Percentiles rank a stretch among this genome's conserved stretches.
phyloP scores from a whole-genome alignment of 2,113 vertebrate species.

The Recurvirostra avosetta region DNA sequence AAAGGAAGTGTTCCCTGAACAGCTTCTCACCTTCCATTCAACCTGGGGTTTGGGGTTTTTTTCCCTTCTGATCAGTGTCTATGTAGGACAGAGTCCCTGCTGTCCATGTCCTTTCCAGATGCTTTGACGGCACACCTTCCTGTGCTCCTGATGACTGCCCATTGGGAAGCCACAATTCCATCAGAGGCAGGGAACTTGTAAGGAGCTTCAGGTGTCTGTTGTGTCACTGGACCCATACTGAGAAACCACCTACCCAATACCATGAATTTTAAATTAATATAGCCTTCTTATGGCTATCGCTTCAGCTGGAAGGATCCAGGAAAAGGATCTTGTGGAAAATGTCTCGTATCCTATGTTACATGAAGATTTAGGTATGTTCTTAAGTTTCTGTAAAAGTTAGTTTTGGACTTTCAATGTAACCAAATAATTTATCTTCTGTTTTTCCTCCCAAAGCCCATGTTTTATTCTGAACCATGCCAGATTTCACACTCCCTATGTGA shows the following conservation, averaged over 20 bases:
- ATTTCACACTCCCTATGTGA: neutral
- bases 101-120: neutral
- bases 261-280: neutral
- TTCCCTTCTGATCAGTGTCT: neutral
- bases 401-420: neutral
- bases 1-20: neutral
- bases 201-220: rapidly evolving
- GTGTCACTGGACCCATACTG: neutral
- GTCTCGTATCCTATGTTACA: neutral
- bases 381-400: neutral
- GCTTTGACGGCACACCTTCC: rapidly evolving
- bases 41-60: neutral
- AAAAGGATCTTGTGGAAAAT: neutral
- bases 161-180: neutral
- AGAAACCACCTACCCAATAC: neutral
- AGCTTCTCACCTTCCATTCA: neutral
- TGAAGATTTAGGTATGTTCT: neutral
- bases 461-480: neutral
- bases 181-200: neutral
- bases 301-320: neutral
- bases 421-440: neutral
- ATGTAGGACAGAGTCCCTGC: neutral
- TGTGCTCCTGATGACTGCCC: rapidly evolving
- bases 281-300: neutral
- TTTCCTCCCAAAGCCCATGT: neutral